Evolutionary conservation across 2,888 invertebrate genomes (phyloP), one percentile per base, ranked within the genome.

Genomic region (Drosophila paranaensis): DNA sequence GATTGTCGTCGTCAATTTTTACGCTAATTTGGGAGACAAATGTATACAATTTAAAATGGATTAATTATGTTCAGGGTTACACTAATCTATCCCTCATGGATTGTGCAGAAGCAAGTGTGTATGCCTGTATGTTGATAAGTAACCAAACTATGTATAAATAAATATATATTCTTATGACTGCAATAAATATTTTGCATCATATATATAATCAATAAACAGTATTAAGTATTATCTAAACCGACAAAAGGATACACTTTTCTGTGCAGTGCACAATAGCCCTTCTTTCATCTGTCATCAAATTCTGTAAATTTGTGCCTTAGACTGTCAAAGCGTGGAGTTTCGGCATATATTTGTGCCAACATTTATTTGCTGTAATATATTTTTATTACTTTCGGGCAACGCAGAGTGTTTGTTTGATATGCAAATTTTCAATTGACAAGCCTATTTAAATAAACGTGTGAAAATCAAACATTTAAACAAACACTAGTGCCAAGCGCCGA

Each of bases 401-500:
- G 25, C 48, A 51, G 60, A 64, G 66, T 25, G 20, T 14, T 69
- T 25, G 20, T 14, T 69, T 64, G 48, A 13, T 72, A 88, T 74
- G 77, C 82, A 77, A 74, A 71, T 77, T 68, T 69, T 56, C 83
- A 80, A 86, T 86, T 86, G 81, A 71, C 68, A 71, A 86, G 74
- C 71, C 87, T 74, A 83, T 83, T 84, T 74, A 83, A 83, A 70
- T 62, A 72, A 64, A 87, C 66, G 84, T 84, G 89, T 89, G 84
- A 89, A 84, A 83, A 76, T 62, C 81, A 89, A 88, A 88, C 58
- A 78, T 55, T 64, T 48, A 81, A 54, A 58, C 69, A 79, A 85
- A 80, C 67, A 85, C 50, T 39, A 27, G 37, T 46, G 48, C 60
- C 58, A 78, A 73, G 72, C 66, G 63, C 61, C 68, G 20, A 70